A percentile compares a stretch with the other conserved stretches of the same genome.
Conservation (phyloP, 2,888 invertebrate species). For the Pyrochroa serraticornis region DNA sequence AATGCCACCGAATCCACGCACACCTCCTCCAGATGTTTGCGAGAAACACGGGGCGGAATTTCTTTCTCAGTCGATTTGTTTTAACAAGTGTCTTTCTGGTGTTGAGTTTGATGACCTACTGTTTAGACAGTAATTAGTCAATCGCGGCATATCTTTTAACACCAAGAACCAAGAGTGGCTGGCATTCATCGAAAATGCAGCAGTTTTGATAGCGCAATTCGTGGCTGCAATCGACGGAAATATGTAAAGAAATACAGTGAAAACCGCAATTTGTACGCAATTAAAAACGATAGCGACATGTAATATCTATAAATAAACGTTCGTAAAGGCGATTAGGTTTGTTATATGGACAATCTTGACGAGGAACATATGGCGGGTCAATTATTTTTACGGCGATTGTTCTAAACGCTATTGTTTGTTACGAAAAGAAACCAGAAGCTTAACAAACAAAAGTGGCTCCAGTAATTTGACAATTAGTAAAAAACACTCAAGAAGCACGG, state of each 20-base stretch:
- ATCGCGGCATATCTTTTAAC: background rate
- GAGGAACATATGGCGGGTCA: slow-evolving; percentile 4
- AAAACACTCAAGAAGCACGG: too few relatives aligned
- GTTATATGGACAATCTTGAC: slow-evolving; percentile 5
- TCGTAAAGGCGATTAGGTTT: background rate
- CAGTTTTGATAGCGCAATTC: background rate
- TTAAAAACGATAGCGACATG: slow-evolving; percentile 14
- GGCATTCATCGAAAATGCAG: background rate
- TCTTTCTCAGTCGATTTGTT: slow-evolving; percentile 1
- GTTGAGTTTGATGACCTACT: background rate
- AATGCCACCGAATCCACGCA: too few relatives aligned
- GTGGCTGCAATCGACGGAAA: too few relatives aligned
- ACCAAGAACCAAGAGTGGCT: background rate
- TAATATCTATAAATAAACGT: slow-evolving; percentile 20
- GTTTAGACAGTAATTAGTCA: slow-evolving; percentile 12
- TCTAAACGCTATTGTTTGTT: slow-evolving; percentile 3
- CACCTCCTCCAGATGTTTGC: background rate
- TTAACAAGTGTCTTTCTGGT: slow-evolving; percentile 6
- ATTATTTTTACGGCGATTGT: background rate
- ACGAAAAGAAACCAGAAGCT: background rate
- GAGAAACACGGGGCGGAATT: background rate
- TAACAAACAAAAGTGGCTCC: too few relatives aligned
- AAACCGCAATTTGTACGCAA: background rate
- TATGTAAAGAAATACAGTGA: too few relatives aligned
- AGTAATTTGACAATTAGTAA: too few relatives aligned